These are phyloP conservation scores for Syngnathus floridae DNA, from an alignment of 2,113 vertebrate species.

Conservation along the genomic window DNA sequence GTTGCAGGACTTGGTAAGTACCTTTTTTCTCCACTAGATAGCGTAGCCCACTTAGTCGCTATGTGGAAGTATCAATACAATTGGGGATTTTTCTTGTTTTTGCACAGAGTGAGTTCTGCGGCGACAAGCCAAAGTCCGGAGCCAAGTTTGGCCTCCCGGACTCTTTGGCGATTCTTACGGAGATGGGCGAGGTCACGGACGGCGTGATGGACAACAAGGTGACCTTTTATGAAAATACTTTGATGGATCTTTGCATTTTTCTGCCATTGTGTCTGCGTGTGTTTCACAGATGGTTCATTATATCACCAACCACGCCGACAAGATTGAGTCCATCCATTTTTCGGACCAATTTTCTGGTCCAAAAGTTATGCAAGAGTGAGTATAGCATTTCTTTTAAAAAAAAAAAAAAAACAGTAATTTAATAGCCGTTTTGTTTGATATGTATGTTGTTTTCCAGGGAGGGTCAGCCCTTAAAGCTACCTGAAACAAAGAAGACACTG, in stretches of 20 bases:
- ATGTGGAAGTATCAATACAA: not conserved
- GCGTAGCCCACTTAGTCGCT: not conserved
- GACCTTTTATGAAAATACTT: constrained; percentile 16
- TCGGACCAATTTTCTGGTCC: constrained; percentile 99
- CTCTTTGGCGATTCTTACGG: constrained; percentile 85
- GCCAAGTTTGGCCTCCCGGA: constrained; percentile 91
- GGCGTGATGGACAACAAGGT: constrained; percentile 98
- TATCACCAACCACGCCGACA: constrained; percentile 91
- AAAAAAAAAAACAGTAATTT: not conserved
- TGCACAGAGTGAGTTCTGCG: constrained; percentile 92
- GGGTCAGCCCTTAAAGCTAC: constrained; percentile 96
- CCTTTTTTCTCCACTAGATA: not conserved
- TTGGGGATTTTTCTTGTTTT: not conserved
- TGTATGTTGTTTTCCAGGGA: constrained; percentile 74
- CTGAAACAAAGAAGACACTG: constrained; percentile 95
- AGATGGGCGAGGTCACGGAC: constrained; percentile 98
- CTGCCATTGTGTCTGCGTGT: not conserved
- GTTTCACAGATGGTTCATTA: constrained; percentile 88
- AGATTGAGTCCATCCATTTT: constrained; percentile 98
- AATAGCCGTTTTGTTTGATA: not conserved
- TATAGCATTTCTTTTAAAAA: constrained; percentile 23
- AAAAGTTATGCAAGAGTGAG: constrained; percentile 99
- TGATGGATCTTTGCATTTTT: not conserved
- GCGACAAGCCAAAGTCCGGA: constrained; percentile 96
- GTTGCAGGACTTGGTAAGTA: constrained; percentile 90